phyloP scores from a whole-genome alignment of 2,888 invertebrate species.

The Trachelus iudaicus region DNA sequence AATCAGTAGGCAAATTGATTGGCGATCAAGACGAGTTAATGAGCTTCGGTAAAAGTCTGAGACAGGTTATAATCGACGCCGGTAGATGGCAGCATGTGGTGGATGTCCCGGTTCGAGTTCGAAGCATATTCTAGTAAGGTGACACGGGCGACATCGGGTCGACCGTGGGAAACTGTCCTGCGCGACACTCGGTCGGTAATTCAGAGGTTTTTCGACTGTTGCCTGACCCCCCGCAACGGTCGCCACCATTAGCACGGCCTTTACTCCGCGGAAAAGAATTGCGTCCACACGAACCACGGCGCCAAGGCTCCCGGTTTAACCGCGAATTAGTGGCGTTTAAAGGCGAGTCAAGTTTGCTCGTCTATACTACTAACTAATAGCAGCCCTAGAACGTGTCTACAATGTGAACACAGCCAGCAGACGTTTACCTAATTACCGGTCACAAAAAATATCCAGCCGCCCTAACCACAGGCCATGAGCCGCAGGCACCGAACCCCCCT shows the following conservation, averaged over 20 bases:
- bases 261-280: not conserved
- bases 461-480: constrained; percentile 64
- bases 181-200: constrained; percentile 37
- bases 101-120: constrained; percentile 33
- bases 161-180: constrained; percentile 24
- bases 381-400: constrained; percentile 55
- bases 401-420: constrained; percentile 55
- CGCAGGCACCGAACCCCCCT: constrained; percentile 41
- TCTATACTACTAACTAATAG: constrained; percentile 65
- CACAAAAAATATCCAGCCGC: constrained; percentile 64
- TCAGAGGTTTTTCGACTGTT: not conserved
- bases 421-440: constrained; percentile 67
- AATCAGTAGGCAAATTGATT: not conserved
- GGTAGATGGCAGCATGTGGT: constrained; percentile 59
- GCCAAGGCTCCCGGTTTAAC: constrained; percentile 44
- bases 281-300: constrained; percentile 6
- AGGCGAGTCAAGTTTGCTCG: constrained; percentile 32
- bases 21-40: not conserved
- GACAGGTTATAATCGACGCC: not conserved
- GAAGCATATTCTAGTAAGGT: constrained; percentile 10
- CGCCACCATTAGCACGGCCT: not conserved
- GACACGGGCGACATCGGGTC: constrained; percentile 34
- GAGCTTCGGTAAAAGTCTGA: not conserved
- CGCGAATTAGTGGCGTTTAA: constrained; percentile 58
- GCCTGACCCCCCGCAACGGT: not conserved